Evolutionary conservation across 1,140 invertebrate species (phyloP).

Genomic region (Eufriesea mexicana): DNA sequence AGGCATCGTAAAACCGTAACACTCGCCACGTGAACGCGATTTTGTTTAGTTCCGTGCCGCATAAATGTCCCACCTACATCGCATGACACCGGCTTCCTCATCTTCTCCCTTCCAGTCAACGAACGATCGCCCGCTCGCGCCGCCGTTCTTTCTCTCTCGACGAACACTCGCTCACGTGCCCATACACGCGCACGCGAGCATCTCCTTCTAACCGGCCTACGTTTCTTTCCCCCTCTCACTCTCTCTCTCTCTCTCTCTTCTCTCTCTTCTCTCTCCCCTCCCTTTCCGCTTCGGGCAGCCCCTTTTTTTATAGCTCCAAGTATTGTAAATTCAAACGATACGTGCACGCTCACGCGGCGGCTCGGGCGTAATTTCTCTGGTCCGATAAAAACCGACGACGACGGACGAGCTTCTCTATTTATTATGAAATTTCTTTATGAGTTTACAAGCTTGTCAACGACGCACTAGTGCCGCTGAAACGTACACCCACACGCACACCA

Average conservation of each 20-base stretch:
- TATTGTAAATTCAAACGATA: constrained; percentile 77
- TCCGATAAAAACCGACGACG: constrained; percentile 73
- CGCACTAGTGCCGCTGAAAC: constrained; percentile 51
- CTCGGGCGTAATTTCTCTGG: constrained; percentile 61
- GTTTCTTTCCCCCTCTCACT: constrained; percentile 32
- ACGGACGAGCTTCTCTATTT: constrained; percentile 71
- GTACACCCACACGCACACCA: constrained; percentile 23
- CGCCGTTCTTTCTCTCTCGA: background rate
- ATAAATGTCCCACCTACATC: constrained; percentile 61
- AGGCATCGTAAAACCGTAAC: constrained; percentile 70
- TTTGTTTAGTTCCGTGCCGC: constrained; percentile 72
- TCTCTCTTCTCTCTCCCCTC: background rate
- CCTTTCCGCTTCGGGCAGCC: background rate
- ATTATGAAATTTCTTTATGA: constrained; percentile 82
- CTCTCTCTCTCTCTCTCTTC: background rate
- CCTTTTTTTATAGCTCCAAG: constrained; percentile 72
- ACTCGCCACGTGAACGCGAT: constrained; percentile 64
- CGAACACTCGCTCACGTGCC: background rate
- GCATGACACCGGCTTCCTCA: constrained; percentile 48
- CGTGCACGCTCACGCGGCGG: constrained; percentile 52
- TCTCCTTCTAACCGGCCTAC: constrained; percentile 43
- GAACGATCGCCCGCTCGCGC: background rate
- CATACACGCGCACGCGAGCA: constrained; percentile 15
- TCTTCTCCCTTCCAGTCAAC: background rate
- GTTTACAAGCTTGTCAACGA: constrained; percentile 79